These are phyloP conservation scores for Vanessa cardui DNA, from an alignment of 2,888 invertebrate species.

Conservation along the genomic window DNA sequence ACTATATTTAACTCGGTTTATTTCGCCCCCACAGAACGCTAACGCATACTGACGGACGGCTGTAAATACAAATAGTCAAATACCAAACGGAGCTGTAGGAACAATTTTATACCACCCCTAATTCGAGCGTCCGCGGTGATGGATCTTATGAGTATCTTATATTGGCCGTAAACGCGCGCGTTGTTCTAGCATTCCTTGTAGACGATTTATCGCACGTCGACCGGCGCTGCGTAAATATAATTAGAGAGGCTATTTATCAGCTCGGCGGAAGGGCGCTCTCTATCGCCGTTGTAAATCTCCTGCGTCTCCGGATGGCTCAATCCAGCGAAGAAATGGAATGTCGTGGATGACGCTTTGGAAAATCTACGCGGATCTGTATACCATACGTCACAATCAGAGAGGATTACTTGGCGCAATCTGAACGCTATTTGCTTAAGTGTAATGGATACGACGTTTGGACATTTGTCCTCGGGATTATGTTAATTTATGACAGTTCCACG, in stretches of 20 bases:
- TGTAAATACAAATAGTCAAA: conserved; percentile 33
- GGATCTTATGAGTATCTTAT: conserved; percentile 57
- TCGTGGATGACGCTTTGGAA: conserved; percentile 36
- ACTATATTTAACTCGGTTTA: conserved; percentile 36
- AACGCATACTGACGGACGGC: conserved; percentile 46
- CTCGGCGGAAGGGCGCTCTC: conserved; percentile 75
- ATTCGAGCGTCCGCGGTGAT: conserved; percentile 55
- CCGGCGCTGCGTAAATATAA: conserved; percentile 81
- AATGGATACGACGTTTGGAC: conserved; percentile 48
- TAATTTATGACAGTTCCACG: conserved; percentile 53
- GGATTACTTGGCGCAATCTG: conserved; percentile 47
- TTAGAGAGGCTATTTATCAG: conserved; percentile 81
- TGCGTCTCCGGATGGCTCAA: conserved; percentile 73
- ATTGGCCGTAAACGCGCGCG: conserved; percentile 63
- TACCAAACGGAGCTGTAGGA: background rate
- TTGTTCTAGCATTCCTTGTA: conserved; percentile 69
- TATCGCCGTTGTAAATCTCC: conserved; percentile 76
- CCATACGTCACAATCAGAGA: conserved; percentile 64
- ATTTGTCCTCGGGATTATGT: conserved; percentile 57
- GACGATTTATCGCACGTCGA: conserved; percentile 74
- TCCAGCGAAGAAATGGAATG: conserved; percentile 69
- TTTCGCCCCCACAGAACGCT: conserved; percentile 28
- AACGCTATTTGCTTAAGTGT: conserved; percentile 50
- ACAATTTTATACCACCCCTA: conserved; percentile 13
- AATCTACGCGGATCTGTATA: conserved; percentile 19